Conservation (phyloP, 2,113 vertebrate species). For the Struthio camelus region DNA sequence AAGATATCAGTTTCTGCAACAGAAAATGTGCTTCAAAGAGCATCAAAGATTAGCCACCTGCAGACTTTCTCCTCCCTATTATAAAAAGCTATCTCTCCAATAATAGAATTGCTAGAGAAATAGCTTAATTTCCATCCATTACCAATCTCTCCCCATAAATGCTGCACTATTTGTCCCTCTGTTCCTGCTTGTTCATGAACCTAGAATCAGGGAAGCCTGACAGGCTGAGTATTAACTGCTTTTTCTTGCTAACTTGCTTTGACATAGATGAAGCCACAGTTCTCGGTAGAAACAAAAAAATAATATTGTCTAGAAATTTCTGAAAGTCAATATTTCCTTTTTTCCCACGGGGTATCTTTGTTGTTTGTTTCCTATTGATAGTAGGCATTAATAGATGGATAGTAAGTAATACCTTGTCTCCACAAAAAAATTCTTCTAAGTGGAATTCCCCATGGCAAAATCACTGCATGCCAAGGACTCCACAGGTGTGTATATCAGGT, state of each 20-base stretch:
- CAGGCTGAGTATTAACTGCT: neutral
- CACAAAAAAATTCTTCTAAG: neutral
- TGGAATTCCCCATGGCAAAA: neutral
- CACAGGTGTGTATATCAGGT: neutral
- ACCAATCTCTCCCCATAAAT: neutral
- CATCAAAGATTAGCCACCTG: neutral
- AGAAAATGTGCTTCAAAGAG: neutral
- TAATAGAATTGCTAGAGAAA: constrained; percentile 1
- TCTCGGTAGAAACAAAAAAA: neutral
- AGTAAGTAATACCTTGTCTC: neutral
- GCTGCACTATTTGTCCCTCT: neutral
- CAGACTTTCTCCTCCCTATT: neutral
- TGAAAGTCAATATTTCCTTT: accelerated
- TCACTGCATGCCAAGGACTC: neutral
- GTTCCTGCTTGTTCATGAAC: neutral
- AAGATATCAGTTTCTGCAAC: neutral
- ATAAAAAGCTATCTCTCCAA: neutral
- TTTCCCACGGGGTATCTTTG: neutral
- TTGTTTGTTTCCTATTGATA: neutral
- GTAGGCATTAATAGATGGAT: neutral
- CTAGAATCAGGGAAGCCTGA: neutral
- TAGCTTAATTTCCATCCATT: neutral
- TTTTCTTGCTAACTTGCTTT: neutral
- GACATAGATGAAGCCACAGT: neutral
- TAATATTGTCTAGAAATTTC: neutral